Percentiles rank a stretch among this genome's conserved stretches.
phyloP scores from a whole-genome alignment of 1,140 invertebrate genomes.

The Drosophila tropicalis region DNA sequence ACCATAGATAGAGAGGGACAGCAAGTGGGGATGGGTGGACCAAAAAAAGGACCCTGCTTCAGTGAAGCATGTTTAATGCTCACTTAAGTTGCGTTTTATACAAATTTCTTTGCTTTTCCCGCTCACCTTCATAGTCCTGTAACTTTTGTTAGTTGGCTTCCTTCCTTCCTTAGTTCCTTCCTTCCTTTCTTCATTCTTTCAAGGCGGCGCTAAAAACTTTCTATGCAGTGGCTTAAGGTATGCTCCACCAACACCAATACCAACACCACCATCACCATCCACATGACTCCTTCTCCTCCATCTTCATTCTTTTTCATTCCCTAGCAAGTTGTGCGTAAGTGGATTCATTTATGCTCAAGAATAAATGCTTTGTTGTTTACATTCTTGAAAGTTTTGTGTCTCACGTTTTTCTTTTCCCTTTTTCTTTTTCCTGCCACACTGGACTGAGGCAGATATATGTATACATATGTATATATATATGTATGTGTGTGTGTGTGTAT shows the following conservation, averaged over 20 bases:
- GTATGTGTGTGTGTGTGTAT: too few species aligned
- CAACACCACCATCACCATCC: neutral
- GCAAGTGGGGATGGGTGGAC: neutral
- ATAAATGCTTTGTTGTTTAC: constrained; percentile 80
- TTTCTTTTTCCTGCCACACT: neutral
- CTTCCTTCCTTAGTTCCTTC: constrained; percentile 28
- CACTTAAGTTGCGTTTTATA: constrained; percentile 80
- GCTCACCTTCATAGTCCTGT: constrained; percentile 6
- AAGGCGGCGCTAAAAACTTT: constrained; percentile 39
- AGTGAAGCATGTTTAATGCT: constrained; percentile 77
- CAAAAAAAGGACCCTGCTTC: constrained; percentile 37
- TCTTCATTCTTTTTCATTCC: constrained; percentile 1
- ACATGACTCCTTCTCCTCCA: constrained; percentile 1
- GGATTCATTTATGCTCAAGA: constrained; percentile 70
- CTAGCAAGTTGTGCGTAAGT: constrained; percentile 58
- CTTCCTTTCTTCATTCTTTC: constrained; percentile 21
- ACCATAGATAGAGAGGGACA: neutral
- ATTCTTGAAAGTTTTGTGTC: constrained; percentile 76
- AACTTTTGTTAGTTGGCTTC: neutral
- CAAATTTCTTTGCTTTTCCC: constrained; percentile 61
- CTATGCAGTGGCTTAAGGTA: constrained; percentile 56
- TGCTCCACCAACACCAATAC: constrained; percentile 4
- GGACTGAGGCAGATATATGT: constrained; percentile 1
- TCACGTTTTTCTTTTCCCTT: constrained; percentile 49
- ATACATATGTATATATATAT: neutral